These are phyloP conservation scores for Elephantulus edwardii DNA, from an alignment of 2,113 vertebrate genomes.

Conservation along the genomic window DNA sequence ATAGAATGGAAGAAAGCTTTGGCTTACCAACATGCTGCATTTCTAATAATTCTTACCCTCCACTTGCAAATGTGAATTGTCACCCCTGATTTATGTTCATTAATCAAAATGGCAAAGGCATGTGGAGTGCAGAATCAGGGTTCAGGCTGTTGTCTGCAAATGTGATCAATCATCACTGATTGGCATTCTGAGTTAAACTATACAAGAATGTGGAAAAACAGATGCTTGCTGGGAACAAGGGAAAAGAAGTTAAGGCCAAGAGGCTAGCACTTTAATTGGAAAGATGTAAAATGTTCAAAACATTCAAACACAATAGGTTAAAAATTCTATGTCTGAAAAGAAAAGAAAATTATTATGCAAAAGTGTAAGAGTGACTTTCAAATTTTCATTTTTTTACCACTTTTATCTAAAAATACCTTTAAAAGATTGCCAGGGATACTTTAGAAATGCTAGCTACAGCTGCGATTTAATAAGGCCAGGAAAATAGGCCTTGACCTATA, in stretches of 20 bases:
- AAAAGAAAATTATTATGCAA: slow-evolving; percentile 64
- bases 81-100: slow-evolving; percentile 68
- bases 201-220: slow-evolving; percentile 64
- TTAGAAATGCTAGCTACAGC: slow-evolving; percentile 61
- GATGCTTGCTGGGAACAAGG: slow-evolving; percentile 62
- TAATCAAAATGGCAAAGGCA: slow-evolving; percentile 76
- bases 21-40: background rate
- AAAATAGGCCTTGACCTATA: slow-evolving; percentile 65
- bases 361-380: background rate
- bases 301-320: slow-evolving; percentile 3
- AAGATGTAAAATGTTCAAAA: slow-evolving; percentile 55
- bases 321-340: slow-evolving; percentile 65
- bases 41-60: slow-evolving; percentile 59
- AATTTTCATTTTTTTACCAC: background rate
- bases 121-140: slow-evolving; percentile 64
- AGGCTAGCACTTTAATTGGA: slow-evolving; percentile 66
- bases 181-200: slow-evolving; percentile 73
- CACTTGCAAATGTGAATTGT: slow-evolving; percentile 70
- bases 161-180: slow-evolving; percentile 73
- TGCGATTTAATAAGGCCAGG: slow-evolving; percentile 60
- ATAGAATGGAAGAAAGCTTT: background rate
- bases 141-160: slow-evolving; percentile 60
- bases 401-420: slow-evolving; percentile 24
- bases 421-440: slow-evolving; percentile 33
- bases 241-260: slow-evolving; percentile 61